A percentile compares a stretch with the other conserved stretches of the same genome.
phyloP scores from a whole-genome alignment of 2,113 vertebrate genomes.

The Gila orcuttii region DNA sequence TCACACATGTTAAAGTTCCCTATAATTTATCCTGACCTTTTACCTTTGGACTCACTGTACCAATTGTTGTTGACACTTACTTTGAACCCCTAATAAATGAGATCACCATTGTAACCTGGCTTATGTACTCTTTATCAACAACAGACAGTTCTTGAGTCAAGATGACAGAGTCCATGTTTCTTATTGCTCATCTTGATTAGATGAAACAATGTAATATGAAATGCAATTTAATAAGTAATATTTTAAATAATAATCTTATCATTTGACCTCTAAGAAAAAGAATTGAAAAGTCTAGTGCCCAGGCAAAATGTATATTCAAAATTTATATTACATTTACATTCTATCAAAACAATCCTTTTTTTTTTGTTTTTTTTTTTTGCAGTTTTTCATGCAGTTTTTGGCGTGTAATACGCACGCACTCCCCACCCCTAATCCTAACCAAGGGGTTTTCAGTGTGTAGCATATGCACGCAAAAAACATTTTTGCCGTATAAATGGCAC shows the following conservation, averaged over 20 bases:
- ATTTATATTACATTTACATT: background rate
- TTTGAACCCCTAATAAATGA: slow-evolving; percentile 25
- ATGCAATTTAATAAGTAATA: background rate
- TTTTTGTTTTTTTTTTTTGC: no score
- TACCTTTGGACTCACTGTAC: slow-evolving; percentile 15
- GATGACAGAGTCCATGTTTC: slow-evolving; percentile 41
- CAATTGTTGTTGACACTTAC: slow-evolving; percentile 8
- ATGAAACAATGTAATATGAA: slow-evolving; percentile 28
- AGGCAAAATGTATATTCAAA: background rate
- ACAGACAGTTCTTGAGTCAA: background rate
- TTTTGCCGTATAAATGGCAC: no score
- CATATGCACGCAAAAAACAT: no score
- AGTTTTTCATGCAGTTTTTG: no score
- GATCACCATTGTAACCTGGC: background rate
- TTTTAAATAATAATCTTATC: background rate
- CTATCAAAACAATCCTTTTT: no score
- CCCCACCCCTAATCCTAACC: no score
- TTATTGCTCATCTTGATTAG: slow-evolving; percentile 13
- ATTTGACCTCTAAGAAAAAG: background rate
- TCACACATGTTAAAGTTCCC: background rate
- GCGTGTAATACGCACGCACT: no score
- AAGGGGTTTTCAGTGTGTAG: no score
- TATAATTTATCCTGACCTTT: background rate
- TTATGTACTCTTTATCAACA: background rate
- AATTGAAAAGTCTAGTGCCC: background rate